These are phyloP conservation scores for Teleiodes luculella DNA, from an alignment of 2,888 invertebrate genomes.

Conservation along the genomic window DNA sequence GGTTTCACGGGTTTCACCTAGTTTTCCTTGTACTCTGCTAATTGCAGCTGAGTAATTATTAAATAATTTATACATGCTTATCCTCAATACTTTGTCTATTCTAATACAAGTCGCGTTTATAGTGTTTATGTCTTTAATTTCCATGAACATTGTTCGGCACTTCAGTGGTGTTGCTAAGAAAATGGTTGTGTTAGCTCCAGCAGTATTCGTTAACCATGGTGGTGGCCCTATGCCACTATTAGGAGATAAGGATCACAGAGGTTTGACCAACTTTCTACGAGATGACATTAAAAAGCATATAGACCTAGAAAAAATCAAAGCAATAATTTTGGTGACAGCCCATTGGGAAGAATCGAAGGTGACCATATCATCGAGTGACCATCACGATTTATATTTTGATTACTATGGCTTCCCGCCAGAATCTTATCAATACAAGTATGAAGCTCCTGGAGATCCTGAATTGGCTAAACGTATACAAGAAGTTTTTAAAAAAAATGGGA, in stretches of 20 bases:
- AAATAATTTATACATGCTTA: slow-evolving; percentile 54
- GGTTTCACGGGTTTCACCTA: not conserved
- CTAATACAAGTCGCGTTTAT: slow-evolving; percentile 60
- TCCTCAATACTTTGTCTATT: slow-evolving; percentile 64
- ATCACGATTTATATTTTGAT: slow-evolving; percentile 66
- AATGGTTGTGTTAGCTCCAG: slow-evolving; percentile 64
- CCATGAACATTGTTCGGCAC: slow-evolving; percentile 65
- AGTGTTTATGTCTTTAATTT: slow-evolving; percentile 64
- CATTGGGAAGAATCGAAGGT: slow-evolving; percentile 67
- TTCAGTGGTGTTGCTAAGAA: slow-evolving; percentile 50
- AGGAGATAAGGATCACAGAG: slow-evolving; percentile 61
- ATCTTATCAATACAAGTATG: slow-evolving; percentile 64
- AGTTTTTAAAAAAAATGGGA: slow-evolving; percentile 50
- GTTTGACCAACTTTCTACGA: slow-evolving; percentile 55
- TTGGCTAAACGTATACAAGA: slow-evolving; percentile 54
- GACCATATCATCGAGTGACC: slow-evolving; percentile 62
- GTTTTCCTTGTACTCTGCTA: not conserved
- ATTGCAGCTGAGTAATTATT: slow-evolving; percentile 23
- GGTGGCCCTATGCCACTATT: slow-evolving; percentile 67
- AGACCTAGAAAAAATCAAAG: slow-evolving; percentile 58
- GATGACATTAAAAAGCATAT: slow-evolving; percentile 62
- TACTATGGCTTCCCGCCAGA: slow-evolving; percentile 71
- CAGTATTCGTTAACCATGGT: slow-evolving; percentile 69
- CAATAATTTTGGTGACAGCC: slow-evolving; percentile 66
- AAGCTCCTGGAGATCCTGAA: slow-evolving; percentile 62